Evolutionary conservation across 1,140 invertebrate species (phyloP).

Genomic region (Zaprionus taronus): DNA sequence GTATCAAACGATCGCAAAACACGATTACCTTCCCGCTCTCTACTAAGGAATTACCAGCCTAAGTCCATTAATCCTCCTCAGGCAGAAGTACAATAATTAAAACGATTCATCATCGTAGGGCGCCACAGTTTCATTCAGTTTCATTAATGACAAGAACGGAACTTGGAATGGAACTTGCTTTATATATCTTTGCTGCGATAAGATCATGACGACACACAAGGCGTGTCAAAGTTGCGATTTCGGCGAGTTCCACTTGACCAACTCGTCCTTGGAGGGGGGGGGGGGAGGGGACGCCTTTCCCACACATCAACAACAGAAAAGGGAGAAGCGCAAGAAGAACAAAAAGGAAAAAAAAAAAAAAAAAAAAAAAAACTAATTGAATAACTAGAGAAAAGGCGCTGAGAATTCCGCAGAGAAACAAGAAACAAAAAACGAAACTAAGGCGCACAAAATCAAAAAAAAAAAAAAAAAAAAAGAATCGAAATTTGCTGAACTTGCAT

Average conservation of each 20-base stretch:
- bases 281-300: neutral
- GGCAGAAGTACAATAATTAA: too few species aligned
- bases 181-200: neutral
- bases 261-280: constrained; percentile 5
- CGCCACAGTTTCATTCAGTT: constrained; percentile 12
- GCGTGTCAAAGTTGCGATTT: constrained; percentile 38
- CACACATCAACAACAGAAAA: constrained; percentile 19
- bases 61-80: too few species aligned
- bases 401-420: constrained; percentile 53
- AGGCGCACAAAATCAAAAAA: constrained; percentile 3
- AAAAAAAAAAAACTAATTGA: constrained; percentile 24
- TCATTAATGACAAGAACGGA: neutral
- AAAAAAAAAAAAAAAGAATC: constrained; percentile 41
- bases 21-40: too few species aligned
- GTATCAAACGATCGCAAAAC: too few species aligned
- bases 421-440: constrained; percentile 25
- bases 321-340: constrained; percentile 14
- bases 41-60: too few species aligned
- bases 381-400: constrained; percentile 67
- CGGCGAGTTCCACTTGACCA: constrained; percentile 23
- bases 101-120: too few species aligned
- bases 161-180: too few species aligned
- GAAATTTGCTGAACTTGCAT: constrained; percentile 69
- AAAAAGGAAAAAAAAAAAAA: constrained; percentile 21
- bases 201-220: neutral